phyloP scores from a whole-genome alignment of 2,113 vertebrate genomes.

The Epinephelus fuscoguttatus region DNA sequence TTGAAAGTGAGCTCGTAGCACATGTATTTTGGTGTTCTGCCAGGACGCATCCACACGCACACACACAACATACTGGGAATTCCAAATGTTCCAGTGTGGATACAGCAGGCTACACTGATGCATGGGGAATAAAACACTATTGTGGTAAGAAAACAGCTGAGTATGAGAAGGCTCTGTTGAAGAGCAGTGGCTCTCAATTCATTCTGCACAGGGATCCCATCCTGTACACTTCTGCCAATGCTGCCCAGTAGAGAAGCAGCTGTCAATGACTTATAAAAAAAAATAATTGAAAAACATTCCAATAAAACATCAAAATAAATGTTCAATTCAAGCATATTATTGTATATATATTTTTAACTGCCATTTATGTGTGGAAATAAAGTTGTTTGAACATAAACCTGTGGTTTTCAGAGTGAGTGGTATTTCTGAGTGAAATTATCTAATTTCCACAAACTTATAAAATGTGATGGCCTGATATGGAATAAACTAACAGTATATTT shows the following conservation, averaged over 20 bases:
- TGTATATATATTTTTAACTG: slow-evolving; percentile 46
- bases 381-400: slow-evolving; percentile 39
- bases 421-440: neutral
- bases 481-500: neutral
- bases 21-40: slow-evolving; percentile 18
- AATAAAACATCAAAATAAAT: slow-evolving; percentile 47
- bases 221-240: slow-evolving; percentile 7
- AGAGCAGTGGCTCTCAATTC: neutral
- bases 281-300: slow-evolving; percentile 66
- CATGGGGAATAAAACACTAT: neutral
- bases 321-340: slow-evolving; percentile 19
- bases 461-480: neutral
- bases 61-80: slow-evolving; percentile 5
- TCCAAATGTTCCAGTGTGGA: slow-evolving; percentile 31
- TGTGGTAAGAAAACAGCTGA: slow-evolving; percentile 16
- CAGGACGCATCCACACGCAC: slow-evolving; percentile 6
- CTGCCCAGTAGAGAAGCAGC: slow-evolving; percentile 17
- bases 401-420: neutral
- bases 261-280: slow-evolving; percentile 34
- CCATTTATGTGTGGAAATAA: slow-evolving; percentile 62
- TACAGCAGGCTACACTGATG: slow-evolving; percentile 10
- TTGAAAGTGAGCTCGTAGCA: slow-evolving; percentile 11
- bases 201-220: neutral
- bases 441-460: neutral
- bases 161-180: slow-evolving; percentile 1